These are phyloP conservation scores for Struthio camelus DNA, from an alignment of 2,113 vertebrate species.

Conservation along the genomic window DNA sequence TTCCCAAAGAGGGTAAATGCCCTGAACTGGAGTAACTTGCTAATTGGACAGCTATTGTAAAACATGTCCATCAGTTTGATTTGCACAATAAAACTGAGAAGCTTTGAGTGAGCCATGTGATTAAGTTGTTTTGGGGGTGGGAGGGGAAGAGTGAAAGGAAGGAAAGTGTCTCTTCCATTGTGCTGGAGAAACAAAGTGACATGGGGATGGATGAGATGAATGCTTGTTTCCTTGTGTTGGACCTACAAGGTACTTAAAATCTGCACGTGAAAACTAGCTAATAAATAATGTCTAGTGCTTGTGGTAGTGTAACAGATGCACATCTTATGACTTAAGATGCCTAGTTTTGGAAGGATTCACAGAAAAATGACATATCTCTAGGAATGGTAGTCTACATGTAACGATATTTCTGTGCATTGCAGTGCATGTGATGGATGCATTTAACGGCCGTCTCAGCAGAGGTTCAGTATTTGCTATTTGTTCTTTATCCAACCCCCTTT, in stretches of 20 bases:
- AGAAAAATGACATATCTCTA: fast-evolving
- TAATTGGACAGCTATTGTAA: not conserved
- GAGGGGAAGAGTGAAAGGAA: not conserved
- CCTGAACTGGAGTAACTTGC: not conserved
- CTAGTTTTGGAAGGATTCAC: not conserved
- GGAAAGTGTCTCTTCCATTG: fast-evolving
- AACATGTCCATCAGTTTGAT: fast-evolving
- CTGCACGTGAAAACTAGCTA: fast-evolving
- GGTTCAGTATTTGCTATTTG: not conserved
- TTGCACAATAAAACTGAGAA: not conserved
- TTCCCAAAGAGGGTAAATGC: fast-evolving
- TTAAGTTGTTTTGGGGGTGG: no score
- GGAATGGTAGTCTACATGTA: fast-evolving
- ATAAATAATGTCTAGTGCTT: fast-evolving
- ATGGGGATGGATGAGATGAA: not conserved
- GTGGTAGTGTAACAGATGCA: not conserved
- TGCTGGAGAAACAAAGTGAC: not conserved
- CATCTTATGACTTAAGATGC: fast-evolving
- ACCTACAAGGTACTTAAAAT: not conserved
- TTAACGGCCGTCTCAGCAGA: not conserved
- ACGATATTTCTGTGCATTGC: fast-evolving
- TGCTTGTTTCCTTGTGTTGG: fast-evolving
- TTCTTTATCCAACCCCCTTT: not conserved
- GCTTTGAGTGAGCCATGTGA: fast-evolving
- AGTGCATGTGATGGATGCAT: fast-evolving